Evolutionary conservation across 2,888 invertebrate species (phyloP), one percentile per base, ranked within the genome.

Genomic region (Drosophila putrida): DNA sequence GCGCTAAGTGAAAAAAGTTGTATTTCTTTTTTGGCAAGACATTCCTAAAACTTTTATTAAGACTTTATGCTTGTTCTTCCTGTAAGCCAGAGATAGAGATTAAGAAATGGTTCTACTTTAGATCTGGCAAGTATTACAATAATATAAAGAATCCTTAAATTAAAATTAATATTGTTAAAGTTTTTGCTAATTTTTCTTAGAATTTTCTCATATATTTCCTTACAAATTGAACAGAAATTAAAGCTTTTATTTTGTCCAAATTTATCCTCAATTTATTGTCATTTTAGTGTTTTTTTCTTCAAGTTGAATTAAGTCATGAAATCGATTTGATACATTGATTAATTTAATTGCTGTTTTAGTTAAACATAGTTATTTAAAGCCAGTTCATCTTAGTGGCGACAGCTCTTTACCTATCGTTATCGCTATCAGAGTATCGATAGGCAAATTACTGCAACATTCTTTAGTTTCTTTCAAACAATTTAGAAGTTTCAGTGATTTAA

Each of bases 1-100:
- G 65, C 78, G 74, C 73, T 78, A 80, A 78, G 78, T 78, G 78
- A 78, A 78, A 78, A 76, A 78, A 73, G 73, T 70, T 76, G 78
- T 80, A 49, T 43, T 43, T 36, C 47, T 33, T 35, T 43, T 33
- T 53, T 6, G 6, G 11, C 60, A 11, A 55, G 59, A 53, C 64
- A 69, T 65, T 70, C 44, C 13, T 49, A 68, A 50, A 64, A 58
- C 57, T 68, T 73, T 60, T 59, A 20, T 20, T 20, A 20, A 6
- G 31, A 31, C 28, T 8, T 28, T n/a, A 55, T 25, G 43, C 3
- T 33, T 54, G 5, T 27, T 31, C 6, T 9, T n/a, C 6, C 9
- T 10, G 10, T 25, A 43, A 55, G 50, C 46, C 62, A 46, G 38
- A 25, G 8, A 6, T 11, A 6, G 10, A 57, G 44, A 50, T 66